These are phyloP conservation scores for Eudorcas thomsonii DNA, from an alignment of 2,113 vertebrate species.

Conservation along the genomic window DNA sequence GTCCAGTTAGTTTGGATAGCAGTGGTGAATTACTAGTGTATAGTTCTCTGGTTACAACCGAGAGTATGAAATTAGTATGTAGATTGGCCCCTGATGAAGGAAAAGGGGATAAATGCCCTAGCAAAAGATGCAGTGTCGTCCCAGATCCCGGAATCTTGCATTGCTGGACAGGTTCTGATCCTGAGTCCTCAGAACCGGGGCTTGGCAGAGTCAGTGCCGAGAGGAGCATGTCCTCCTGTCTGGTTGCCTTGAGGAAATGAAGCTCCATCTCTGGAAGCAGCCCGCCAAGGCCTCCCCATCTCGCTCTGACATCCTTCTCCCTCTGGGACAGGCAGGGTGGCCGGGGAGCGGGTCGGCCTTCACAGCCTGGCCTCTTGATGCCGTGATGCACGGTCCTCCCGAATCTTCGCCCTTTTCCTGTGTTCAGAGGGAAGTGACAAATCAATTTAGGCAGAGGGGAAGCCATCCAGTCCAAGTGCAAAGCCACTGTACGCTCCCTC, in stretches of 20 bases:
- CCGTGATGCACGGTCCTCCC: background rate
- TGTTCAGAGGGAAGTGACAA: slow-evolving; percentile 26
- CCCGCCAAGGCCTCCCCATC: background rate
- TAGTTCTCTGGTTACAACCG: background rate
- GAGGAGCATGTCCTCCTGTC: background rate
- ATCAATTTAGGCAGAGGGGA: slow-evolving; percentile 36
- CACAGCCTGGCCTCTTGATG: background rate
- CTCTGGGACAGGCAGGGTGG: background rate
- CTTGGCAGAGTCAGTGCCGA: background rate
- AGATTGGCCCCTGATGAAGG: background rate
- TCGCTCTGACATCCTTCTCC: background rate
- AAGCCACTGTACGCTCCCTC: background rate
- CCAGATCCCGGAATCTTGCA: background rate
- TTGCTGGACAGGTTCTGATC: background rate
- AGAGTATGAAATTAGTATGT: background rate
- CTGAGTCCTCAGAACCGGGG: background rate
- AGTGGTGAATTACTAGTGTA: background rate
- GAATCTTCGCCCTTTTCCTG: background rate
- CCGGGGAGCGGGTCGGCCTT: background rate
- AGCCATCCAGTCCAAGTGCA: background rate
- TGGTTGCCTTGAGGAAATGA: background rate
- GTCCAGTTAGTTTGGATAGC: background rate
- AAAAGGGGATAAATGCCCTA: background rate
- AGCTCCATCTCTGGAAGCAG: background rate
- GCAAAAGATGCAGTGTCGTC: background rate